Base-by-base conservation (phyloP, 2,113 vertebrate species). In the Mesocricetus auratus region DNA sequence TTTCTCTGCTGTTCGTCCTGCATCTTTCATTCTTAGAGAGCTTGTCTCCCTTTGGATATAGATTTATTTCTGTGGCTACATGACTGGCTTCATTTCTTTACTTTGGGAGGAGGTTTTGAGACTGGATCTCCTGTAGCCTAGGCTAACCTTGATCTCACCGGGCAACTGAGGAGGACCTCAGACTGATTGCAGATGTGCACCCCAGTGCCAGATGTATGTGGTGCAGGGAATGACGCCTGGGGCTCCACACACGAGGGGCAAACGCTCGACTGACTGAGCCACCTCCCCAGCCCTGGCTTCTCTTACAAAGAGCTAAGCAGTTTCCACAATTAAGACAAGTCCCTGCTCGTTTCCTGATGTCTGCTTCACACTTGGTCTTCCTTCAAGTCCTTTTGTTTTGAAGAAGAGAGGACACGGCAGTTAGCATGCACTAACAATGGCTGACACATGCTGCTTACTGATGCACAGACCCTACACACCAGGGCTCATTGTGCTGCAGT, bases 1-100 rank as follows among this genome's bases (percentile, higher is more conserved):
- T 60, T 53, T 36, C 69, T 89, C n/a, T 56, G 36, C 17, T 24
- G 75, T 92, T 86, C 81, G 66, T 93, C 81, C 15, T 11, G 33
- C 4, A 17, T 45, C 47, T 92, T 92, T 83, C 19, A 66, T 39
- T 88, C 89, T 93, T 69, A 89, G 81, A 82, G 85, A 95, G 89
- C 45, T 39, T 8, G 45, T 79, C 15, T 39, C 66, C 31, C 64
- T 92, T 77, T 69, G 75, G 88, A 95, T 56, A 60, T 42, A 91
- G 69, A 94, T 36, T 83, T 22, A 36, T n/a, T 26, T 17, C 58
- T 74, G 77, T 24, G 71, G 88, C 81, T 1, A 0, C 50, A 33
- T 71, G 33, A 5, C 17, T 50, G 19, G 11, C 47, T 1, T 15
- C 42, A 5, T 66, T 3, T 22, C 31, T 50, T 50, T 66, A 36